phyloP scores from a whole-genome alignment of 2,888 invertebrate species.

The Polyommatus icarus region DNA sequence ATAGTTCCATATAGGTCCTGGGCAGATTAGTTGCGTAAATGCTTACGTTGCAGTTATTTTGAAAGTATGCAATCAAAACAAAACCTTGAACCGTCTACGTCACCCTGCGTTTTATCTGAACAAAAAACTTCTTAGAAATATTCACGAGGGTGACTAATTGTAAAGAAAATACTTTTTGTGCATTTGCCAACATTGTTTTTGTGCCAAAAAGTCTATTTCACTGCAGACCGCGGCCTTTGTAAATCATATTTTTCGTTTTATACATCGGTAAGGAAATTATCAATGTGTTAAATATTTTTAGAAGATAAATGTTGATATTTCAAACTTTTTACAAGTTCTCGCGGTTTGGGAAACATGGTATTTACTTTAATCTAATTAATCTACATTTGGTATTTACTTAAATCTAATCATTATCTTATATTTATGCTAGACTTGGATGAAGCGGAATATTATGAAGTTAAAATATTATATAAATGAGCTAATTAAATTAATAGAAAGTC shows the following conservation, averaged over 20 bases:
- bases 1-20: no score
- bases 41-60: background rate
- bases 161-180: conserved; percentile 14
- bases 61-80: background rate
- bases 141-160: conserved; percentile 12
- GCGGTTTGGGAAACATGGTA: background rate
- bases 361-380: no score
- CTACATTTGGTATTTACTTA: no score
- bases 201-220: conserved; percentile 12
- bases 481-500: background rate
- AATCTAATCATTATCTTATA: no score
- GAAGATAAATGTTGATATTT: background rate
- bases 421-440: background rate
- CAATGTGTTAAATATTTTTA: background rate
- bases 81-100: conserved; percentile 14
- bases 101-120: background rate
- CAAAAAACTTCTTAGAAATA: conserved; percentile 20
- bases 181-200: conserved; percentile 14
- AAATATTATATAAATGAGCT: no score
- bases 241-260: background rate
- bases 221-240: background rate
- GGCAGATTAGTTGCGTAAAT: no score
- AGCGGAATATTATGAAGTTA: background rate
- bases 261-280: conserved; percentile 5
- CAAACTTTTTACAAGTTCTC: background rate